Evolutionary conservation across 2,113 vertebrate genomes (phyloP).

Genomic region (Ceratotherium simum): DNA sequence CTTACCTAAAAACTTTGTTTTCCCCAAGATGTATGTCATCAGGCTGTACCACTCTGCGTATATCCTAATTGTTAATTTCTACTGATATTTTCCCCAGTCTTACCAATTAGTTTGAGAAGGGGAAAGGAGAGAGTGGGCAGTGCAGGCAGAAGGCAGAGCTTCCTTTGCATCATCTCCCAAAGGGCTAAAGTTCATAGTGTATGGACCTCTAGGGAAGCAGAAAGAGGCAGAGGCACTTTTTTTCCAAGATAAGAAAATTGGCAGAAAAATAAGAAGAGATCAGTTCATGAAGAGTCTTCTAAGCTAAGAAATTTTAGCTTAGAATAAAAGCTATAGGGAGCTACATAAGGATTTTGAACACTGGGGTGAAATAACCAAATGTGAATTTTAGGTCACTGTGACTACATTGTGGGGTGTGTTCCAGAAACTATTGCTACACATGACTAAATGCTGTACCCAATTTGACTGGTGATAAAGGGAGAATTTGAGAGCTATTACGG

Average conservation of each 20-base stretch:
- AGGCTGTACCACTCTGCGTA: not conserved
- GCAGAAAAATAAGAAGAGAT: not conserved
- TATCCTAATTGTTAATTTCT: not conserved
- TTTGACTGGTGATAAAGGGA: not conserved
- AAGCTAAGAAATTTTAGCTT: not conserved
- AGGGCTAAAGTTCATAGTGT: not conserved
- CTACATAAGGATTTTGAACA: not conserved
- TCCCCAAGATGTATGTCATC: not conserved
- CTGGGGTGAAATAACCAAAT: not conserved
- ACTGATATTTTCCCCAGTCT: not conserved
- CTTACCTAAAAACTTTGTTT: not conserved
- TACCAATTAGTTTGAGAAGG: not conserved
- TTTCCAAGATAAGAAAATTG: not conserved
- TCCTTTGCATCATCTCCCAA: not conserved
- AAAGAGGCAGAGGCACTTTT: not conserved
- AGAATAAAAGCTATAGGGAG: not conserved
- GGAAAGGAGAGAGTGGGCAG: not conserved
- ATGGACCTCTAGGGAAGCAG: not conserved
- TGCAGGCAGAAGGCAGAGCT: not conserved
- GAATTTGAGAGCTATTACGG: not conserved
- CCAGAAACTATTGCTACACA: not conserved
- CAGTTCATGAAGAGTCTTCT: not conserved
- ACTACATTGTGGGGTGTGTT: not conserved
- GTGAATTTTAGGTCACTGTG: slow-evolving; percentile 29
- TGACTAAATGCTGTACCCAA: not conserved